phyloP scores from a whole-genome alignment of 2,113 vertebrate genomes.

The Poeciliopsis turrubarensis region DNA sequence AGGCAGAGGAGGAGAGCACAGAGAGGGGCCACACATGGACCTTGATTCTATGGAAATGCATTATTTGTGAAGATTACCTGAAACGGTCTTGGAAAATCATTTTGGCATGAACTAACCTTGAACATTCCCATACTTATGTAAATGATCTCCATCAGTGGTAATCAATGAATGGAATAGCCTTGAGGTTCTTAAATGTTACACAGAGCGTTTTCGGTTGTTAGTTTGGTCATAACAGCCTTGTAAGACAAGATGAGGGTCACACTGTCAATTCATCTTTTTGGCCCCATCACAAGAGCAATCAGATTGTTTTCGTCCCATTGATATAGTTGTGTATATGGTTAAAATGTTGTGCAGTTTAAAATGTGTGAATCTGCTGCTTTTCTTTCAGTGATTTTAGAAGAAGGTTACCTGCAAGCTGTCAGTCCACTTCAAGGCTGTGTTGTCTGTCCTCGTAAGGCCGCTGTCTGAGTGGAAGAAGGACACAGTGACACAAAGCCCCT shows the following conservation, averaged over 20 bases:
- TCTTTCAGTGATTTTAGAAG: background rate
- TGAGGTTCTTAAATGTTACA: constrained; percentile 60
- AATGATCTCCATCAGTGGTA: constrained; percentile 71
- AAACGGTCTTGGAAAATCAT: constrained; percentile 68
- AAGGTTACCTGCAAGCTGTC: constrained; percentile 6
- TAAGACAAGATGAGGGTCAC: constrained; percentile 65
- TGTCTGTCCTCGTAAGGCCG: constrained; percentile 17
- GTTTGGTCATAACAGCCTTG: constrained; percentile 48
- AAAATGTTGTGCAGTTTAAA: background rate
- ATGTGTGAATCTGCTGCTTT: background rate
- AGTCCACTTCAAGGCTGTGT: constrained; percentile 24
- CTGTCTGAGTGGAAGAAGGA: constrained; percentile 24
- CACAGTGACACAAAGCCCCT: constrained; percentile 33
- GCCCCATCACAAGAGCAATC: constrained; percentile 17
- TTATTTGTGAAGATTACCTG: constrained; percentile 79
- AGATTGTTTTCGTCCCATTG: background rate
- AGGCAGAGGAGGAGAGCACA: constrained; percentile 43
- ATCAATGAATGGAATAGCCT: constrained; percentile 74
- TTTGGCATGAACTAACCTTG: constrained; percentile 77
- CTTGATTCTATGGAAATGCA: constrained; percentile 80
- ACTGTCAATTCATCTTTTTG: constrained; percentile 12
- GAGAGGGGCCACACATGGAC: constrained; percentile 64
- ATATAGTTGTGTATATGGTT: background rate
- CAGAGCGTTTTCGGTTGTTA: constrained; percentile 54
- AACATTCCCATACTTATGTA: constrained; percentile 72